phyloP scores from a whole-genome alignment of 2,888 invertebrate species.

The Cephus pulcher region DNA sequence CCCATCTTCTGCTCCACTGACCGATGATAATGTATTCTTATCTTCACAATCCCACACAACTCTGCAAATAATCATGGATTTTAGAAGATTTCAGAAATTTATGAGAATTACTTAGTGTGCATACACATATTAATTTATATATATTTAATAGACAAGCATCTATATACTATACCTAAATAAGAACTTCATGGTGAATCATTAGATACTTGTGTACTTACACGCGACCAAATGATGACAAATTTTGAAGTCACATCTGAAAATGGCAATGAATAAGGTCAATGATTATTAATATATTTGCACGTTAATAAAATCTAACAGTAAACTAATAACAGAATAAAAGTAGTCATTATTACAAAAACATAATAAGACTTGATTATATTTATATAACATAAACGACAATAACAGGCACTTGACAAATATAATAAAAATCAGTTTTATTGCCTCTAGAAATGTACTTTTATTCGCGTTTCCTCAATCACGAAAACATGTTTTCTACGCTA shows the following conservation, averaged over 20 bases:
- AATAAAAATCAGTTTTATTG: background rate
- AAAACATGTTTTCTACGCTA: slow-evolving; percentile 39
- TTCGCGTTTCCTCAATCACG: slow-evolving; percentile 5
- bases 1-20: background rate
- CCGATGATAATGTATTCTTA: background rate
- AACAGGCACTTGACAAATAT: background rate
- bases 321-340: background rate
- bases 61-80: too few species aligned
- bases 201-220: background rate
- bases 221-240: background rate
- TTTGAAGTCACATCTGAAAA: background rate
- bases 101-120: background rate
- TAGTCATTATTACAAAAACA: background rate
- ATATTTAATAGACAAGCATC: background rate
- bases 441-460: background rate
- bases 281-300: background rate
- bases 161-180: background rate
- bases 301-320: background rate
- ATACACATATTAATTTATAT: background rate
- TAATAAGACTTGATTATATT: background rate
- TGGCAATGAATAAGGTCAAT: background rate
- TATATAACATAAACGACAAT: background rate
- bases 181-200: background rate
- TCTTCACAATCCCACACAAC: too few species aligned
- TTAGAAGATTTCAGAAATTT: background rate